Base-by-base conservation (phyloP, 2,888 invertebrate species). In the Caenorhabditis angaria region DNA sequence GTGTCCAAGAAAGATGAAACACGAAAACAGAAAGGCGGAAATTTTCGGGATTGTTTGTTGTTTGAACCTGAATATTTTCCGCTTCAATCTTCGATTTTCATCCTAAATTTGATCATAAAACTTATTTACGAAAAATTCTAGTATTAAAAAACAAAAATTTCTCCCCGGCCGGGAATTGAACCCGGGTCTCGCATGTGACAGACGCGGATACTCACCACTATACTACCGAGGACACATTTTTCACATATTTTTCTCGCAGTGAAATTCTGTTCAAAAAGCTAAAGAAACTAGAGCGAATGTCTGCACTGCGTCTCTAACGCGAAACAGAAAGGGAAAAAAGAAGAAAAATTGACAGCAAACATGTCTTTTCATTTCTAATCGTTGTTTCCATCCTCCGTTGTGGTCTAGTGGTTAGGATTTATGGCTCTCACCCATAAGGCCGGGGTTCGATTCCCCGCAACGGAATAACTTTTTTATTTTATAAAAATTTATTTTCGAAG, bases 91-190 rank as follows among this genome's bases (percentile, higher is more conserved):
- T n/a, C n/a, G n/a, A n/a, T n/a, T n/a, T n/a, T n/a, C n/a, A n/a
- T n/a, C n/a, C n/a, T n/a, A n/a, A n/a, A n/a, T n/a, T n/a, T n/a
- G n/a, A n/a, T n/a, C n/a, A n/a, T n/a, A n/a, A n/a, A n/a, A n/a
- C n/a, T n/a, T n/a, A n/a, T n/a, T n/a, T n/a, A n/a, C n/a, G n/a
- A n/a, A n/a, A n/a, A n/a, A n/a, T n/a, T n/a, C n/a, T n/a, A n/a
- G n/a, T n/a, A n/a, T n/a, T n/a, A 41, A 41, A 56, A 5, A 27
- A 47, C 65, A 70, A 70, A 65, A 65, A 65, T 63, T 76, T 75
- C 75, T 75, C 75, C 70, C 75, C 75, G 77, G 79, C 77, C 77
- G 77, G 77, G 77, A 76, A 76, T 77, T 74, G 80, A 78, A 80
- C 73, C 72, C 74, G 76, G 73, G 75, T 75, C 75, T 76, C 76